Conservation (phyloP, 2,113 vertebrate species). For the Microcebus jonahi region DNA sequence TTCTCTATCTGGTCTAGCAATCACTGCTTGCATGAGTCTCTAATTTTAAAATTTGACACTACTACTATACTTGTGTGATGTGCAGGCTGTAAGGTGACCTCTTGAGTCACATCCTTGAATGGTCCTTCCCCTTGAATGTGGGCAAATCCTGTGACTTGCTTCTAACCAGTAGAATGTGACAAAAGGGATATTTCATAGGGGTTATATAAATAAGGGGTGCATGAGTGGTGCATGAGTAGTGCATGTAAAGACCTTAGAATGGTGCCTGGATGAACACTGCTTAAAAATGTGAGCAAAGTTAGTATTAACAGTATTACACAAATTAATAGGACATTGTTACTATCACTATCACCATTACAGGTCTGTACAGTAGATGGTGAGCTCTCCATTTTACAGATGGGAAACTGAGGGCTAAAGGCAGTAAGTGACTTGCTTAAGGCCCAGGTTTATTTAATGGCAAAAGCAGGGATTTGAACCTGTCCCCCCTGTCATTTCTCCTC, state of each 20-base stretch:
- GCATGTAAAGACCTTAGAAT: background rate
- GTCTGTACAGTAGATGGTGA: background rate
- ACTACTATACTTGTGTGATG: rapidly evolving
- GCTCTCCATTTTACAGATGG: background rate
- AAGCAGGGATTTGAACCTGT: background rate
- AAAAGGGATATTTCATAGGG: background rate
- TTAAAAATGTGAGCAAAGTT: background rate
- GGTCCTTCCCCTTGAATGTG: no score
- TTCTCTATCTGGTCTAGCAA: background rate
- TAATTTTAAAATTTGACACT: background rate
- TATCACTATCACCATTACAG: rapidly evolving
- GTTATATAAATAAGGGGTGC: background rate
- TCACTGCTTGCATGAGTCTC: background rate
- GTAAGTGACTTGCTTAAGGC: background rate
- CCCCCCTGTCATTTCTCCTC: no score
- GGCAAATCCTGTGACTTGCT: no score
- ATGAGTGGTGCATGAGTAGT: background rate
- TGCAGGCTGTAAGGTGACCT: background rate
- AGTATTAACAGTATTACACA: background rate
- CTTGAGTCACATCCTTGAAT: background rate
- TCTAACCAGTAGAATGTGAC: background rate
- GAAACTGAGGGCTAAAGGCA: background rate
- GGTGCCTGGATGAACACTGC: no score
- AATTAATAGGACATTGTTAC: background rate
- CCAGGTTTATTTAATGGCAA: no score